Base-by-base conservation (phyloP, 1,140 invertebrate genomes). In the Brachionus koreanus region DNA sequence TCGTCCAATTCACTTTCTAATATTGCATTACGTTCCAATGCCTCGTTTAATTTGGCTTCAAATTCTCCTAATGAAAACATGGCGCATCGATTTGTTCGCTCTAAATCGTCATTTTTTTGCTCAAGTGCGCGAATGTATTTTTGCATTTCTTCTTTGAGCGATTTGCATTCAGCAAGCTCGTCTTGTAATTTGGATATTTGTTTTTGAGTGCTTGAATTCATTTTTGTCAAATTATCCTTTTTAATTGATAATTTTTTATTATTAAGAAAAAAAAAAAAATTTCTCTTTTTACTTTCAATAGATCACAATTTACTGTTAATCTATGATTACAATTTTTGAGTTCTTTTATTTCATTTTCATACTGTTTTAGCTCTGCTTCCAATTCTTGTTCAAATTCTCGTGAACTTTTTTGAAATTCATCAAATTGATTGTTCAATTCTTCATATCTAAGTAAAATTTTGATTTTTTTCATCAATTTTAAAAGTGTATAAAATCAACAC, bases 51-150 rank as follows among this genome's bases (percentile, higher is more conserved):
- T 90, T 95, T 92, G 76, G 91, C 88, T 89, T 98, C 95, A 90
- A 97, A 95, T 88, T 96, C 95, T 92, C 57, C 94, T 96, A 83
- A 94, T 94, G 86, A 94, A 92, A 67, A 63, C 35, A 39, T 49
- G 23, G 25, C 29, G 16, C 57, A 61, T 93, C 93, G 91, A 86
- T 97, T 94, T 4, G 94, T 93, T 89, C 95, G 91, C 91, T 98
- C 96, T 83, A 98, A 89, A 90, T 98, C 96, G 91, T 98, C 97
- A 91, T 98, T 98, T 85, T 94, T 94, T 88, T 98, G 96, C 89
- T 98, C 96, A 83, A 98, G 88, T 88, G 97, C 94, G 84, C 96
- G 90, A 76, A 98, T 93, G 86, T 96, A 96, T 83, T 92, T 92
- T 83, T 92, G 90, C 84, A 96, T 90, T 85, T 94, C 92, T 82